These are phyloP conservation scores for Aphelenchoides fujianensis DNA, from an alignment of 1,140 invertebrate species.

Conservation along the genomic window DNA sequence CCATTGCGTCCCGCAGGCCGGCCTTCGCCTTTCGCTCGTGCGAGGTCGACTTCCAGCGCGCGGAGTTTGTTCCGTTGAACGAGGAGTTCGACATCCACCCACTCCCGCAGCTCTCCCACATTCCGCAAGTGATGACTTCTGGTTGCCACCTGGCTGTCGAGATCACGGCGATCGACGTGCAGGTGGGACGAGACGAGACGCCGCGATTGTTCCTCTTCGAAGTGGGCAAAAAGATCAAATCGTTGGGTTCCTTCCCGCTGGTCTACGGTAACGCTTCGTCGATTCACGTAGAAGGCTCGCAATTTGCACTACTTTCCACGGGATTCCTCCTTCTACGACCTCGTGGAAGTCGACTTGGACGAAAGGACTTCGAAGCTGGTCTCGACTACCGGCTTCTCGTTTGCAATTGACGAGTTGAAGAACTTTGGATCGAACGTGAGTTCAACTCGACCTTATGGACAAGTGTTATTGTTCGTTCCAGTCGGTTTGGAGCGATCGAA, in stretches of 20 bases:
- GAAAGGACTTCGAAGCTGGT: not conserved
- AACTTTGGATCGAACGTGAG: not conserved
- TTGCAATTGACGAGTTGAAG: not conserved
- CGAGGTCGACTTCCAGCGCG: not conserved
- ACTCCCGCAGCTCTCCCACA: not conserved
- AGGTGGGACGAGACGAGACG: not conserved
- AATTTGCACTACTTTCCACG: not conserved
- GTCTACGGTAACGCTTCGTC: not conserved
- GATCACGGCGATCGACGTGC: not conserved
- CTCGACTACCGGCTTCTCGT: not conserved
- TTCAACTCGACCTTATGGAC: not conserved
- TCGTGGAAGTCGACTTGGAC: not conserved
- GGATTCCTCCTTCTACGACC: not conserved
- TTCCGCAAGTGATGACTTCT: not conserved
- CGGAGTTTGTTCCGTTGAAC: not conserved
- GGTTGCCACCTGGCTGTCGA: not conserved
- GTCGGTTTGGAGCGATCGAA: not conserved
- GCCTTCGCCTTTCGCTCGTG: not conserved
- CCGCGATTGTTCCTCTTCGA: not conserved
- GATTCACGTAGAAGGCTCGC: not conserved
- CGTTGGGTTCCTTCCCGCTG: not conserved
- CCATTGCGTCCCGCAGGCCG: not conserved
- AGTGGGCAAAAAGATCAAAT: not conserved
- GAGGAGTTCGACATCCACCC: not conserved
- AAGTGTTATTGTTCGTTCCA: not conserved